Conservation (phyloP, 2,888 invertebrate genomes). For the Lasius platythorax region DNA sequence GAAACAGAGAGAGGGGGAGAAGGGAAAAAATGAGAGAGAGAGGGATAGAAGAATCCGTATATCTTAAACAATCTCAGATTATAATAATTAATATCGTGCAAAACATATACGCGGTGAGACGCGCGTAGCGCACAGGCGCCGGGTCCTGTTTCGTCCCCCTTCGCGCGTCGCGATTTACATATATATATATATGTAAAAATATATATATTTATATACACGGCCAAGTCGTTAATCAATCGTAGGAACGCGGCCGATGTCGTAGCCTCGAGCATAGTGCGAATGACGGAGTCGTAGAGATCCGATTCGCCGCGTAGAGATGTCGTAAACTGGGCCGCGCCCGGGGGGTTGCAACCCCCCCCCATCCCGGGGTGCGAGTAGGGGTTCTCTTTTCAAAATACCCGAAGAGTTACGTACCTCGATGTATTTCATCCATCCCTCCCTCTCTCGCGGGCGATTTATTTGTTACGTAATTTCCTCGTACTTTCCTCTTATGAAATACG, state of each 20-base stretch:
- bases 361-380: conserved; percentile 31
- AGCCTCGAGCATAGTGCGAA: conserved; percentile 73
- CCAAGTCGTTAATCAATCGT: conserved; percentile 65
- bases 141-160: conserved; percentile 47
- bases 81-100: conserved; percentile 50
- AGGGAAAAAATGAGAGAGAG: neutral
- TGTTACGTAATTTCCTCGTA: neutral
- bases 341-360: neutral
- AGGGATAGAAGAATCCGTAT: conserved; percentile 23
- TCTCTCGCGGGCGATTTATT: neutral
- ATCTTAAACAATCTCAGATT: conserved; percentile 49
- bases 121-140: conserved; percentile 59
- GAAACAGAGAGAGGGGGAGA: neutral
- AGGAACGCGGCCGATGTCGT: conserved; percentile 66
- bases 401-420: neutral
- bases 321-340: conserved; percentile 21
- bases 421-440: no score
- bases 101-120: conserved; percentile 33
- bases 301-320: conserved; percentile 47
- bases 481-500: no score
- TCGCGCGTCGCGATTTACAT: conserved; percentile 59
- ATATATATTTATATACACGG: conserved; percentile 59
- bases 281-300: conserved; percentile 31
- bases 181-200: neutral
- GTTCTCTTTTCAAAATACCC: neutral